These are phyloP conservation scores for Anagyrus pseudococci DNA, from an alignment of 2,888 invertebrate genomes.

Conservation along the genomic window DNA sequence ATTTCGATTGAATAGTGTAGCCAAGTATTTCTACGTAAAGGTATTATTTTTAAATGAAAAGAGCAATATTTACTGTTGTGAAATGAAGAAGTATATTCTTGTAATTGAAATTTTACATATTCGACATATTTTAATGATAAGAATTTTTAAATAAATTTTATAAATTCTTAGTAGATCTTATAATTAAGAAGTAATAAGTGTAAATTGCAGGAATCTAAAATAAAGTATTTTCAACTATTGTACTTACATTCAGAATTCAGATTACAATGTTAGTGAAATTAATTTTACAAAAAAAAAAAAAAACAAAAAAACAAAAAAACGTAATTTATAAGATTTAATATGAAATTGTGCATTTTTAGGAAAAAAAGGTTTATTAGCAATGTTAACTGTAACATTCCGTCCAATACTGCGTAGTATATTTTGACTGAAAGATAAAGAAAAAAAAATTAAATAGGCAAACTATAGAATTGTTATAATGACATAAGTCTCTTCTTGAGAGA, in stretches of 20 bases:
- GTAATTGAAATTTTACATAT: constrained; percentile 15
- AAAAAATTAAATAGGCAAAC: too few species aligned
- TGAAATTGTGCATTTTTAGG: constrained; percentile 9
- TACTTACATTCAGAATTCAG: neutral
- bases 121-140: neutral
- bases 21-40: constrained; percentile 11
- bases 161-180: neutral
- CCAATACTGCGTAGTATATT: constrained; percentile 20
- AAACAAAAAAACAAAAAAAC: neutral
- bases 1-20: constrained; percentile 13
- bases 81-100: constrained; percentile 15
- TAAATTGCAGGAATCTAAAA: neutral
- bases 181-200: neutral
- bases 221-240: neutral
- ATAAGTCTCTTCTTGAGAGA: neutral
- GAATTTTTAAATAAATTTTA: constrained; percentile 1
- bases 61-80: constrained; percentile 18
- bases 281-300: neutral
- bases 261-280: neutral
- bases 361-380: constrained; percentile 1
- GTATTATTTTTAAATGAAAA: constrained; percentile 15
- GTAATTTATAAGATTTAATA: neutral
- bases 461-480: neutral
- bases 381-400: constrained; percentile 29
- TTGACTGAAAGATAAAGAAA: constrained; percentile 6